Conservation (phyloP, 2,113 vertebrate genomes). For the Megaceryle maxima region DNA sequence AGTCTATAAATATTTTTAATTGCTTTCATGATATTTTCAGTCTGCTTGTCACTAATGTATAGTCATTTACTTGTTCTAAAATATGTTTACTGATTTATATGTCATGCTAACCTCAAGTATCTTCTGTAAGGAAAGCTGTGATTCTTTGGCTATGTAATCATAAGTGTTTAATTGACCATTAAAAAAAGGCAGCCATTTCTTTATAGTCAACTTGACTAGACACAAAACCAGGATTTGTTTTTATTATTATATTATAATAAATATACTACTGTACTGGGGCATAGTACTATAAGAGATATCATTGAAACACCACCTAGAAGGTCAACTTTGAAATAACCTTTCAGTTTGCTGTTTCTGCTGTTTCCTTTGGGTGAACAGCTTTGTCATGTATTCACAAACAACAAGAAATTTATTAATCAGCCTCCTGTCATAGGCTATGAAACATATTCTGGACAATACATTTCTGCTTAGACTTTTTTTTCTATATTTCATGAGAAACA, state of each 20-base stretch:
- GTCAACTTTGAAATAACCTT: neutral
- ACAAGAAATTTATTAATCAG: neutral
- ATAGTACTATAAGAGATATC: neutral
- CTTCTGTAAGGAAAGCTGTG: neutral
- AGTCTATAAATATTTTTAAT: conserved; percentile 72
- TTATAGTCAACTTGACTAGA: conserved; percentile 17
- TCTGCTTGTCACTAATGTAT: conserved; percentile 55
- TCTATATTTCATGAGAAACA: neutral
- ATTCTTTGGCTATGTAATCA: neutral
- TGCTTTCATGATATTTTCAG: conserved; percentile 62
- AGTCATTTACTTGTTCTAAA: conserved; percentile 56
- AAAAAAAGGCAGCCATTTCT: conserved; percentile 49
- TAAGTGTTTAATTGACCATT: conserved; percentile 55
- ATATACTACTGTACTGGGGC: neutral
- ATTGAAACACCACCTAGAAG: neutral
- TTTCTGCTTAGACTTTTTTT: neutral
- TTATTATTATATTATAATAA: neutral
- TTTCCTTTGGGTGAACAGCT: neutral
- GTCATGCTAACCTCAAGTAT: neutral
- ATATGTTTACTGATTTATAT: conserved; percentile 48
- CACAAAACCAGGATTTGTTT: neutral
- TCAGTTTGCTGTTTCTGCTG: neutral
- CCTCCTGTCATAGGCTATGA: neutral
- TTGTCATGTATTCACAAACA: neutral
- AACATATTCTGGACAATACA: neutral